Evolutionary conservation across 2,888 invertebrate species (phyloP), one percentile per base, ranked within the genome.

Genomic region (Yponomeuta sedellus): DNA sequence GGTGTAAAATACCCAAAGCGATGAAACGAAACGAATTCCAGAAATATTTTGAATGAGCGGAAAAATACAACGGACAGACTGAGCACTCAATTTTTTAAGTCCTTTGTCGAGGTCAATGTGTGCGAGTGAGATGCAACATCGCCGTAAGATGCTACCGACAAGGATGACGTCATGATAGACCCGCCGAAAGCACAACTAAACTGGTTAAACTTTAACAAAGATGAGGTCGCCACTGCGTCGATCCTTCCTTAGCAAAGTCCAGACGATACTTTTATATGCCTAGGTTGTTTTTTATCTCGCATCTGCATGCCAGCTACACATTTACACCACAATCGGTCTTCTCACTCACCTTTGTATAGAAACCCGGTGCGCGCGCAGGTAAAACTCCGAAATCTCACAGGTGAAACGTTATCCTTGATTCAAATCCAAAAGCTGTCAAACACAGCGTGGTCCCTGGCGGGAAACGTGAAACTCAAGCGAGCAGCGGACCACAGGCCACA

Each of bases 331-430:
- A 66, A 20, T 56, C 39, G n/a, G 63, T 58, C 40, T 34, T 20
- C 44, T 39, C 75, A 90, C 52, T 58, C 75, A 91, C 91, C 91
- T 91, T 85, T 82, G 76, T 80, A 80, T 80, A 83, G 81, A 86
- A 82, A 75, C 82, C 75, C 77, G 74, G 78, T 91, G 90, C 90
- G 90, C 90, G 91, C 90, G 90, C 90, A 91, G 88, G 82, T 85
- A 81, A 79, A 83, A 83, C 83, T 82, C 82, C 82, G 77, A 82
- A 88, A 85, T 89, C 85, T 88, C 85, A 90, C 88, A 89, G 89
- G 90, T 88, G 88, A 85, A 52, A 85, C 84, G 84, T 83, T 86
- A 81, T 76, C 78, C 78, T 79, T 73, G 73, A 79, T 77, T 74
- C 69, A 79, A 85, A 85, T 79, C 79, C 81, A 72, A 74, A 79